These are phyloP conservation scores for Anguilla megastoma DNA, from an alignment of 2,797 vertebrate species.

Conservation along the genomic window DNA sequence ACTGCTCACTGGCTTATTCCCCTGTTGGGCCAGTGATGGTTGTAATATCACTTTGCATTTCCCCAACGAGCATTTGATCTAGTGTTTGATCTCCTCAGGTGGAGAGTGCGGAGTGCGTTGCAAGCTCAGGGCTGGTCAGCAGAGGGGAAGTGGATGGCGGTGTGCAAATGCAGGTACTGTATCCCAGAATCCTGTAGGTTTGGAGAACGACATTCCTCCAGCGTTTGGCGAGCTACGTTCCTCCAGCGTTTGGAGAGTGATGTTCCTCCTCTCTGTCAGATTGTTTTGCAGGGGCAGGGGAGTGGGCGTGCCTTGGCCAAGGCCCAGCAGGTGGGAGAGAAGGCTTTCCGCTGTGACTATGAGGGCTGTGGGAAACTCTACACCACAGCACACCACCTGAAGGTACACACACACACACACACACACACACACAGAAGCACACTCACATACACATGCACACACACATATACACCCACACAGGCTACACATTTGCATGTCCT, in stretches of 20 bases:
- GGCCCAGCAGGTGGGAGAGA: slow-evolving; percentile 90
- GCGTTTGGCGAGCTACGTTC: not conserved
- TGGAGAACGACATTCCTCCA: not conserved
- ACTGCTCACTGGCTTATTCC: not conserved
- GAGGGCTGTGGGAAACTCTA: slow-evolving; percentile 97
- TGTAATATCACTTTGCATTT: not conserved
- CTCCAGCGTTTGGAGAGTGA: not conserved
- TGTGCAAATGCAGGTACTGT: slow-evolving; percentile 85
- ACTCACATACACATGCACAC: not conserved
- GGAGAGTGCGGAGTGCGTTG: slow-evolving; percentile 86
- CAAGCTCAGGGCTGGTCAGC: slow-evolving; percentile 74
- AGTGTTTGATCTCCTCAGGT: slow-evolving; percentile 63
- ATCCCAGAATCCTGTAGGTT: not conserved
- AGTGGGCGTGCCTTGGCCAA: slow-evolving; percentile 73
- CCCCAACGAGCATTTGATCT: not conserved
- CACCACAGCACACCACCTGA: slow-evolving; percentile 97
- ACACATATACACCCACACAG: not conserved
- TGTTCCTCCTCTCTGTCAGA: slow-evolving; percentile 66
- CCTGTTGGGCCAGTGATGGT: not conserved
- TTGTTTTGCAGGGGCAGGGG: slow-evolving; percentile 93
- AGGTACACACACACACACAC: slow-evolving; percentile 65
- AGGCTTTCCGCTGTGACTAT: slow-evolving; percentile 95
- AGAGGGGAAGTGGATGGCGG: slow-evolving; percentile 88
- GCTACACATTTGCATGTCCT: not conserved
- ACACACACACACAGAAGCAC: not conserved